Evolutionary conservation across 2,888 invertebrate species (phyloP), one percentile per base, ranked within the genome.

Genomic region (Chymomyza caudatula): DNA sequence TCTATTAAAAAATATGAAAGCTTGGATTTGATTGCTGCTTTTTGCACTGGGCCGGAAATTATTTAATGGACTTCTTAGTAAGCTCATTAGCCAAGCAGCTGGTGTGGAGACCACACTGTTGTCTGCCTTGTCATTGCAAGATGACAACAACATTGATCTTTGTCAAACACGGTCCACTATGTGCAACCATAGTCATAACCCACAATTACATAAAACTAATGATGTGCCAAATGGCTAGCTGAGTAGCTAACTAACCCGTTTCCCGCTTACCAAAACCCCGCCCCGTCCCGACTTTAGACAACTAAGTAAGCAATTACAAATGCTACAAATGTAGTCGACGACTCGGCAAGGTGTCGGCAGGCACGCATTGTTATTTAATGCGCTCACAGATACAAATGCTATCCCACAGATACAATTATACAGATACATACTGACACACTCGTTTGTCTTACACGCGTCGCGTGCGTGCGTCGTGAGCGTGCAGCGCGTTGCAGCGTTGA

Each of bases 321-420:
- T 62, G 62, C 78, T 80, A 75, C 69, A 71, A 77, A 77, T 71
- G 71, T 64, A 63, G 65, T 55, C 25, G 52, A 60, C 55, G 68
- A 78, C 84, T 55, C 25, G 52, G 62, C 55, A 69, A 78, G 86
- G 81, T 82, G 81, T 84, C 78, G 72, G 69, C 73, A 67, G 76
- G 84, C 80, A 85, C 79, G 79, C 74, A 82, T 85, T 85, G 78
- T 83, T 71, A 72, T 60, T 60, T 60, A 29, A 49, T 37, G 20
- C 23, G 17, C 15, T 47, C 47, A 19, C 23, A 23, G 15, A 29
- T 29, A 15, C 23, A 25, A 54, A 11, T 22, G 25, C 22, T 15
- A 43, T 42, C n/a, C 20, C 22, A 44, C 4, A 63, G 47, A 62
- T 49, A 59, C 63, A 52, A 52, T 15, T 51, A 23, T 37, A 55